These are phyloP conservation scores for Trichogramma dendrolimi DNA, from an alignment of 2,888 invertebrate species.

Conservation along the genomic window DNA sequence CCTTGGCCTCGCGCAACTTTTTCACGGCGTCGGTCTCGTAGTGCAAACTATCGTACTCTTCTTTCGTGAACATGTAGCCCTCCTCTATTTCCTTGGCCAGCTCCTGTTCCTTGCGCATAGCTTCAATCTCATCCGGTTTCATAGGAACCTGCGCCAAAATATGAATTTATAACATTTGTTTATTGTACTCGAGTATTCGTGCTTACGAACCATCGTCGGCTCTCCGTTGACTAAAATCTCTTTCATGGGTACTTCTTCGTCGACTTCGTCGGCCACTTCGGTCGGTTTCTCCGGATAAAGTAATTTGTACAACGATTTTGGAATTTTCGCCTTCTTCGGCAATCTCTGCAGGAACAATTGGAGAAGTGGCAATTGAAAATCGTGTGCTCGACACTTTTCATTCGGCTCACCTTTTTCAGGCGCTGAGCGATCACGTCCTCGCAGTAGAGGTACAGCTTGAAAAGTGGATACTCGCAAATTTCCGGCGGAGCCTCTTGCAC, in stretches of 20 bases:
- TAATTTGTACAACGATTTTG: conserved; percentile 35
- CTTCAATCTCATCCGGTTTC: conserved; percentile 32
- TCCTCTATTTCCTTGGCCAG: conserved; percentile 53
- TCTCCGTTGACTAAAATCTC: conserved; percentile 32
- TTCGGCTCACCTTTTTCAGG: conserved; percentile 35
- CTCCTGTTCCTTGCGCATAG: conserved; percentile 47
- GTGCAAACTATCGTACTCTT: conserved; percentile 59
- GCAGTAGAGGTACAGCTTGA: conserved; percentile 51
- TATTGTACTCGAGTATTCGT: background rate
- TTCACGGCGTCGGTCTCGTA: conserved; percentile 63
- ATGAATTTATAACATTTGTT: background rate
- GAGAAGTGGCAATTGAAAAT: background rate
- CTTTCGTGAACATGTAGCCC: conserved; percentile 59
- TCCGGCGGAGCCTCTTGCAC: conserved; percentile 65
- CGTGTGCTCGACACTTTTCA: background rate
- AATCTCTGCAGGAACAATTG: conserved; percentile 26
- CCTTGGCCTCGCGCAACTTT: conserved; percentile 58
- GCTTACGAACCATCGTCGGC: conserved; percentile 30
- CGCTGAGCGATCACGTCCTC: conserved; percentile 39
- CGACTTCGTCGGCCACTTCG: conserved; percentile 17
- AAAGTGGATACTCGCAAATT: conserved; percentile 65
- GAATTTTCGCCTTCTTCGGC: conserved; percentile 34
- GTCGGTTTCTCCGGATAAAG: conserved; percentile 35
- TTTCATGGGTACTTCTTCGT: conserved; percentile 38
- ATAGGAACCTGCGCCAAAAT: conserved; percentile 32